Evolutionary conservation across 1,140 invertebrate species (phyloP).

Genomic region (Melanaphis sacchari): DNA sequence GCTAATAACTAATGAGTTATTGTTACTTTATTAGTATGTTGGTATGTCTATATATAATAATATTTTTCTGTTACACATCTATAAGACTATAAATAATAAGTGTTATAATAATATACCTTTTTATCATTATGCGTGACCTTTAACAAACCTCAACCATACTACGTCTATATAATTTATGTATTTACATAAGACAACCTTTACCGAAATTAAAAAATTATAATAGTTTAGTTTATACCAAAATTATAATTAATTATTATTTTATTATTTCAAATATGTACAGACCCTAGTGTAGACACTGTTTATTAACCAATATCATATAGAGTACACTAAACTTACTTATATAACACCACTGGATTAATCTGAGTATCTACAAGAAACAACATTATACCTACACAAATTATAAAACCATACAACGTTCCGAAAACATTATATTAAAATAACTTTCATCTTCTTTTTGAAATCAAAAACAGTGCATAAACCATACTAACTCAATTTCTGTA

Average conservation of each 20-base stretch:
- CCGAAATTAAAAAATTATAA: background rate
- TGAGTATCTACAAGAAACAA: too few relatives aligned
- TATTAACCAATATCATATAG: background rate
- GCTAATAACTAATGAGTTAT: too few relatives aligned
- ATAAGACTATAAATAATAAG: background rate
- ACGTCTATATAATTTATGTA: background rate
- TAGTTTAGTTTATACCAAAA: background rate
- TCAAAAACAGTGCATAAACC: too few relatives aligned
- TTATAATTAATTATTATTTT: background rate
- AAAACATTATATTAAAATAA: too few relatives aligned
- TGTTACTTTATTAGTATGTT: too few relatives aligned
- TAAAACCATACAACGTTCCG: too few relatives aligned
- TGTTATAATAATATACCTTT: background rate
- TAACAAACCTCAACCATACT: background rate
- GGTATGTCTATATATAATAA: background rate
- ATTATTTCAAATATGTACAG: background rate
- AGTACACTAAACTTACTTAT: background rate
- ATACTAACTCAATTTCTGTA: too few relatives aligned
- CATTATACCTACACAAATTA: too few relatives aligned
- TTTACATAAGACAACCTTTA: background rate
- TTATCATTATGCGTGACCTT: background rate
- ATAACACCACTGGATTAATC: too few relatives aligned
- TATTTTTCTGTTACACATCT: background rate
- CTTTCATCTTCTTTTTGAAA: too few relatives aligned
- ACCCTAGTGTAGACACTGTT: background rate